Evolutionary conservation across 2,888 invertebrate species (phyloP).

Genomic region (Hyppa rectilinea): DNA sequence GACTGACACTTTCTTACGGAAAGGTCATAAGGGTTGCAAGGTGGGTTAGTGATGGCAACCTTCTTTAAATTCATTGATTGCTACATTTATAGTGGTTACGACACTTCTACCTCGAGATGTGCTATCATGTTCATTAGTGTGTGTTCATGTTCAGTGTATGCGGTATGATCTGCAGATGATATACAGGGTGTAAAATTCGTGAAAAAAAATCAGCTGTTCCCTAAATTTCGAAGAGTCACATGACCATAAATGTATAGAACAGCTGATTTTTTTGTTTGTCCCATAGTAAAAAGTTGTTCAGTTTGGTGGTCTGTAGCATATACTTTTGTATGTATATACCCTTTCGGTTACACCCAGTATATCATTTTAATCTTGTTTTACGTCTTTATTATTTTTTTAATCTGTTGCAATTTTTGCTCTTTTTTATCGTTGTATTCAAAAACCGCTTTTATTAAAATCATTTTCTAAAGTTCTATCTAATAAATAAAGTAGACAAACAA

Average conservation of each 20-base stretch:
- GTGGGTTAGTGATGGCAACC: neutral
- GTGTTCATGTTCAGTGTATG: neutral
- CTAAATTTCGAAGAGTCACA: too few relatives aligned
- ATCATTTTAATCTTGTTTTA: neutral
- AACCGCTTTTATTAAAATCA: too few relatives aligned
- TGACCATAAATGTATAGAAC: too few relatives aligned
- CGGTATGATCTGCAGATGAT: neutral
- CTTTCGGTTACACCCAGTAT: too few relatives aligned
- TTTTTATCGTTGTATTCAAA: neutral
- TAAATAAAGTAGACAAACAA: conserved; percentile 11
- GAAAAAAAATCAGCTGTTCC: too few relatives aligned
- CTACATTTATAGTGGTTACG: neutral
- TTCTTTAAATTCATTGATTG: neutral
- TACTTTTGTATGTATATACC: too few relatives aligned
- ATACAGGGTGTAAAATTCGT: too few relatives aligned
- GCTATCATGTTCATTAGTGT: neutral
- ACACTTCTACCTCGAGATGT: neutral
- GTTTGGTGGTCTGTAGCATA: too few relatives aligned
- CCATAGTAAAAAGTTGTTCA: too few relatives aligned
- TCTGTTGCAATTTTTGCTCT: neutral
- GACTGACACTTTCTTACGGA: neutral
- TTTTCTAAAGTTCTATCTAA: neutral
- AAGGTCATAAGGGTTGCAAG: neutral
- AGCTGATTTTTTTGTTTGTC: too few relatives aligned
- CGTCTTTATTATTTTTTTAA: neutral